Evolutionary conservation across 1,140 invertebrate species (phyloP), one percentile per base, ranked within the genome.

Genomic region (Eulimnadia texana): DNA sequence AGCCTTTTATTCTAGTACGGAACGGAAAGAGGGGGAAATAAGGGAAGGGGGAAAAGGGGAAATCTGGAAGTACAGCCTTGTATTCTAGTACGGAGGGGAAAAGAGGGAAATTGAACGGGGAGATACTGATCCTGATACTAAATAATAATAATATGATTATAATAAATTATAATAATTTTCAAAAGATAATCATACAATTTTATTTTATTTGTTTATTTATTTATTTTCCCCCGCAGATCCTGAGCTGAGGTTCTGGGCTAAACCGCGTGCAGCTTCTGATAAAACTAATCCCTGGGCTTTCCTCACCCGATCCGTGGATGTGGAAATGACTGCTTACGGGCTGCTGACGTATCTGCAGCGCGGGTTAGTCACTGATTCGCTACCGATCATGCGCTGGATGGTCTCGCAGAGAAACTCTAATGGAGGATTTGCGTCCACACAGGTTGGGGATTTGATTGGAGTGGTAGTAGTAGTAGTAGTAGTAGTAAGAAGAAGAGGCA

Each of bases 241-340:
- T 1, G 61, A 64, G 23, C 55, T 58, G 27, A 65, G 66, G 50
- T 64, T 59, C 51, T 90, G 87, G 87, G 79, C 79, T 27, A 81
- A 80, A 64, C 72, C 74, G 9, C 67, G 77, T 0, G 73, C 74
- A 0, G 63, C 62, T 22, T 68, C 71, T 3, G 82, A 83, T 33
- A 80, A 81, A 63, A 81, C 82, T 62, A 87, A 86, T 69, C 85
- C 88, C 0, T 86, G 86, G 80, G 79, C 80, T 54, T 75, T 75
- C 25, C 68, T 82, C 50, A 80, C 84, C 3, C 79, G 83, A 50
- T 84, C 85, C 13, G 78, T 87, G 2, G 88, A 92, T 66, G 82
- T 93, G n/a, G 85, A 90, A 71, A 90, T 90, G 72, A 89, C 90
- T 0, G 80, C 90, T 0, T 96, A 94, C 74, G 88, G 82, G 0